phyloP scores from a whole-genome alignment of 2,797 vertebrate species.

The Masticophis lateralis region DNA sequence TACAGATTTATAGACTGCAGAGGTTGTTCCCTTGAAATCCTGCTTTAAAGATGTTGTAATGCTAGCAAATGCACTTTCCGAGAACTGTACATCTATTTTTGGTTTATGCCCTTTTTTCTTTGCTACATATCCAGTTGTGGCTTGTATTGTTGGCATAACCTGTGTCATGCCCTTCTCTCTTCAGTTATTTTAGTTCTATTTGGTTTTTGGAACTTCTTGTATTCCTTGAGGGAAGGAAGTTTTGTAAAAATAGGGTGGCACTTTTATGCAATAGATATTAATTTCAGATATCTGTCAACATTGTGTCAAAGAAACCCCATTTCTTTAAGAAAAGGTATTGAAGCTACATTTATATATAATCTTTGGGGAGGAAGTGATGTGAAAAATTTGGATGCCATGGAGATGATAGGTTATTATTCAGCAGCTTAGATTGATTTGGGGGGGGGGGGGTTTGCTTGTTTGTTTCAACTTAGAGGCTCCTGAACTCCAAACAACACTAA shows the following conservation, averaged over 20 bases:
- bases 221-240: background rate
- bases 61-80: background rate
- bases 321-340: background rate
- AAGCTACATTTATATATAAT: background rate
- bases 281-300: background rate
- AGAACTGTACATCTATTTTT: background rate
- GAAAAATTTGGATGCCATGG: background rate
- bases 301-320: fast-evolving
- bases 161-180: slow-evolving; percentile 10
- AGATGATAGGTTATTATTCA: background rate
- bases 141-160: background rate
- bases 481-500: background rate
- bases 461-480: background rate
- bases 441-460: background rate
- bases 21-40: background rate
- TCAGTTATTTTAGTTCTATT: slow-evolving; percentile 4
- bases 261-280: slow-evolving; percentile 16
- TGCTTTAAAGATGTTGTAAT: background rate
- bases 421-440: background rate
- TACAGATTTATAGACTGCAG: background rate
- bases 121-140: background rate
- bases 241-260: background rate
- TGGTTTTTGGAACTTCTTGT: background rate
- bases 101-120: background rate
- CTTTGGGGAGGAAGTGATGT: background rate